Evolutionary conservation across 2,113 vertebrate genomes (phyloP).

Genomic region (Rhynchopsitta pachyrhyncha): DNA sequence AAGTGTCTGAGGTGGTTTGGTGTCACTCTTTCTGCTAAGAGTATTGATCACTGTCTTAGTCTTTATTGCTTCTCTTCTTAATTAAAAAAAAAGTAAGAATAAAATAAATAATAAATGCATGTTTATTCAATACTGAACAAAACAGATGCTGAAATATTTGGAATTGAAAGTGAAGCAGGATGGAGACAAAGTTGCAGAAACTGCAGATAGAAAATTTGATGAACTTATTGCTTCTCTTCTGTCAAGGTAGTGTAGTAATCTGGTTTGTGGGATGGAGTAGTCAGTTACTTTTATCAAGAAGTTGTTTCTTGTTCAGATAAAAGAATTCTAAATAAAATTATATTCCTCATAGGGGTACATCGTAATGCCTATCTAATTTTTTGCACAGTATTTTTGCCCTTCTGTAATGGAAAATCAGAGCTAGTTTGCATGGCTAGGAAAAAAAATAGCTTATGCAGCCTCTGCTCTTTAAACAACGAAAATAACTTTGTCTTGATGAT

Average conservation of each 20-base stretch:
- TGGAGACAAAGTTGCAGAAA: slow-evolving; percentile 29
- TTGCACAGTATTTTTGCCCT: not conserved
- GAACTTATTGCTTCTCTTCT: slow-evolving; percentile 62
- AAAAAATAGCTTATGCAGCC: not conserved
- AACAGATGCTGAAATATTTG: slow-evolving; percentile 64
- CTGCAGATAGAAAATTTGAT: slow-evolving; percentile 57
- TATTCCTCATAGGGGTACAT: not conserved
- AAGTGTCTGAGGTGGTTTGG: not conserved
- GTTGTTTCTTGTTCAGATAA: not conserved
- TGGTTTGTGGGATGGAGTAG: not conserved
- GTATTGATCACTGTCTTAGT: not conserved
- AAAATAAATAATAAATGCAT: not conserved
- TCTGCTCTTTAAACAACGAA: not conserved
- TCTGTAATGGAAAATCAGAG: not conserved
- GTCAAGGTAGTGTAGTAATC: slow-evolving; percentile 66
- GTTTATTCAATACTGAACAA: not conserved
- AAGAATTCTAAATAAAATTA: not conserved
- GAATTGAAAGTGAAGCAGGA: slow-evolving; percentile 58
- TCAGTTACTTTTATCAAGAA: not conserved
- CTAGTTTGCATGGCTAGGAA: not conserved
- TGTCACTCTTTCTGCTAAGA: not conserved
- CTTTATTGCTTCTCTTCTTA: not conserved
- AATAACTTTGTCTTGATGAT: not conserved
- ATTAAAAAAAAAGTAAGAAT: not conserved
- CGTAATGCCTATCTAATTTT: not conserved